Conservation (phyloP, 2,113 vertebrate species). For the Ammodytes marinus region DNA sequence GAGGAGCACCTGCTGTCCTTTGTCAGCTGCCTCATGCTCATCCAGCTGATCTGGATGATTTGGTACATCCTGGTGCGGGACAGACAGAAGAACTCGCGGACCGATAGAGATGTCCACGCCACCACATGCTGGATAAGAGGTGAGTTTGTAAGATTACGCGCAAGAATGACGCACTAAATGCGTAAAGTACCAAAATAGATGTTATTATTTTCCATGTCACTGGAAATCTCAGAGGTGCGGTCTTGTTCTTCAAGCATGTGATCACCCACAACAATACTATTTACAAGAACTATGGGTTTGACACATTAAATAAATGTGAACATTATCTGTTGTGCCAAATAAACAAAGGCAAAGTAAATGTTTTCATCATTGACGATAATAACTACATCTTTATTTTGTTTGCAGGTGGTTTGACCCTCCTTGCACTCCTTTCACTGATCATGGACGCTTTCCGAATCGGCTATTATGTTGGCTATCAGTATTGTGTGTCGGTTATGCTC, state of each 20-base stretch:
- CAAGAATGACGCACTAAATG: background rate
- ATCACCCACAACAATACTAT: background rate
- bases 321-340: background rate
- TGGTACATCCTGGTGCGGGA: constrained; percentile 92
- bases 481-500: constrained; percentile 90
- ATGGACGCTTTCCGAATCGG: constrained; percentile 95
- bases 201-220: background rate
- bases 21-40: constrained; percentile 91
- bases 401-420: constrained; percentile 92
- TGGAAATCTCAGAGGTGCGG: background rate
- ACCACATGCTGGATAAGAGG: constrained; percentile 95
- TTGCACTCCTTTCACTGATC: constrained; percentile 92
- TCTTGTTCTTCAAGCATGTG: too few species aligned
- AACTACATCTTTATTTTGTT: background rate
- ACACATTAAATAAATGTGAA: background rate
- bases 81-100: constrained; percentile 82
- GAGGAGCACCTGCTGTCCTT: constrained; percentile 90
- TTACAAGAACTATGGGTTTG: background rate
- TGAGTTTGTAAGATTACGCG: constrained; percentile 66
- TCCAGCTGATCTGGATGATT: constrained; percentile 96
- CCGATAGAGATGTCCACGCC: constrained; percentile 90
- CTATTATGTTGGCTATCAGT: constrained; percentile 92
- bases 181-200: background rate
- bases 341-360: too few species aligned
- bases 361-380: background rate